Evolutionary conservation across 2,888 invertebrate species (phyloP), one percentile per base, ranked within the genome.

Genomic region (Macrophya annulata): DNA sequence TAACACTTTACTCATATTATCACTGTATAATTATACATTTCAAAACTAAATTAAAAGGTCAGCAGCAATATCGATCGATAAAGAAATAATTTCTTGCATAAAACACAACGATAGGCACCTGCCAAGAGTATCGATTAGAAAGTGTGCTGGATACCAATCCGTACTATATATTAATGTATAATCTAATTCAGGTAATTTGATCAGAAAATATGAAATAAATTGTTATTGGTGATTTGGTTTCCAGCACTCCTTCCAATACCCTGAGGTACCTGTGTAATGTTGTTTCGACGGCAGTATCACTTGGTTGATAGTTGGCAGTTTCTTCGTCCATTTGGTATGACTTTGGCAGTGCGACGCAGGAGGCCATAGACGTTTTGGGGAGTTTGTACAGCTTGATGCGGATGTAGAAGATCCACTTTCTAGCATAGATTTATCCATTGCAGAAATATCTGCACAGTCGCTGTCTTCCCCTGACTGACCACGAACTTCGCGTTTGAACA

Each of bases 331-430:
- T 91, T 89, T 93, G 91, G 91, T 92, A 88, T 91, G 91, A 85
- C 89, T 90, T 72, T 91, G 92, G 84, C 93, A 93, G 40, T 92
- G 90, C 45, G 93, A 93, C 4, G 93, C 93, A 4, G 93, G 92
- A 85, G 93, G 93, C 93, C 94, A 94, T 89, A 95, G 91, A 84
- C 96, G 93, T 92, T 96, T 96, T 0, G 96, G 96, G 0, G 96
- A 96, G 89, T 96, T 96, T 0, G 96, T 95, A 86, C 95, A 95
- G 88, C 96, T 96, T 0, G 96, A 96, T 84, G 95, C 95, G 0
- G 96, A 95, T 0, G 96, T 96, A 0, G 96, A 96, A 0, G 96
- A 95, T 88, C 93, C 93, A 86, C 92, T 92, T 76, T 93, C 93
- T 88, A 93, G 88, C 4, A 93, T 85, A 37, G 92, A 93, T 77